Percentiles rank a stretch among this genome's conserved stretches.
Evolutionary conservation across 2,888 invertebrate genomes (phyloP).

Genomic region (Podabrus alpinus): DNA sequence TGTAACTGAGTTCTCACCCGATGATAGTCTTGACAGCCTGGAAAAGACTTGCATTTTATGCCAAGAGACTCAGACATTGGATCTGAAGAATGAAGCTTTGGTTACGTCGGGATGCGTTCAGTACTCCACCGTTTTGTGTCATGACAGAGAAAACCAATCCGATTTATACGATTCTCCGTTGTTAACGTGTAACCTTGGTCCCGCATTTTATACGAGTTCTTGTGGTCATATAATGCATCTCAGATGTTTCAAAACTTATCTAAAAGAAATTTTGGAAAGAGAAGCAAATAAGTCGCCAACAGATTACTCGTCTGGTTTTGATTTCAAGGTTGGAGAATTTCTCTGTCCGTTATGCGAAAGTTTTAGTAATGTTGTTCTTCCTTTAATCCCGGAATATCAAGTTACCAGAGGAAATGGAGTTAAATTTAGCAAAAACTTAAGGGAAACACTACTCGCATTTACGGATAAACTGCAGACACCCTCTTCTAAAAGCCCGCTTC

Average conservation of each 20-base stretch:
- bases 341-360: slow-evolving; percentile 97
- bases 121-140: slow-evolving; percentile 81
- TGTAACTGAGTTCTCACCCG: slow-evolving; percentile 32
- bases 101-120: slow-evolving; percentile 93
- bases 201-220: slow-evolving; percentile 86
- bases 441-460: no score
- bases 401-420: slow-evolving; percentile 58
- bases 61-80: slow-evolving; percentile 87
- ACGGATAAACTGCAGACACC: no score
- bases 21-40: slow-evolving; percentile 58
- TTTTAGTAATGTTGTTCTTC: slow-evolving; percentile 92
- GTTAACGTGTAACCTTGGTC: slow-evolving; percentile 65
- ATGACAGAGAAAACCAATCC: slow-evolving; percentile 51
- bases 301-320: slow-evolving; percentile 83
- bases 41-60: slow-evolving; percentile 84
- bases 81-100: slow-evolving; percentile 72
- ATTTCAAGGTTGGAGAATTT: slow-evolving; percentile 91
- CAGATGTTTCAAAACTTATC: slow-evolving; percentile 91
- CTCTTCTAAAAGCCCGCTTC: slow-evolving; percentile 43
- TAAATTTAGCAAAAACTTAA: no score
- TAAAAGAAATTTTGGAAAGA: slow-evolving; percentile 85
- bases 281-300: slow-evolving; percentile 83
- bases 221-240: slow-evolving; percentile 99
- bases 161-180: slow-evolving; percentile 55
- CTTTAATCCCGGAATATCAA: slow-evolving; percentile 74